Evolutionary conservation across 2,888 invertebrate species (phyloP).

Genomic region (Cylindroiulus punctatus): DNA sequence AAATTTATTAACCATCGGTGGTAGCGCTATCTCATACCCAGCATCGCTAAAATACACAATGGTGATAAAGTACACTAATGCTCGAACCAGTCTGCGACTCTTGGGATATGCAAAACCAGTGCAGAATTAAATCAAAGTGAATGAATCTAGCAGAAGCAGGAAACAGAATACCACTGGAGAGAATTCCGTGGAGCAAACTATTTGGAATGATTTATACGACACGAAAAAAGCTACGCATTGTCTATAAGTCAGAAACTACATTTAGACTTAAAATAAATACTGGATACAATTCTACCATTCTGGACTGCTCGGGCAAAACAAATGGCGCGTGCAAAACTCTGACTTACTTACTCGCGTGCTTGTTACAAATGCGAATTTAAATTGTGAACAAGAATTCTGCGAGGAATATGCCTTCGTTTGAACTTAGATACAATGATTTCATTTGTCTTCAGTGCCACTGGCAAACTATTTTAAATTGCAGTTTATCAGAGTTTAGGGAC

Average conservation of each 20-base stretch:
- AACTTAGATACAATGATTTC: neutral
- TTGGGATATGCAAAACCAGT: neutral
- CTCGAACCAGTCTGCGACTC: neutral
- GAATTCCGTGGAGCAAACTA: neutral
- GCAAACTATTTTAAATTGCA: neutral
- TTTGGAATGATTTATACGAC: neutral
- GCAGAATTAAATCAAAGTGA: neutral
- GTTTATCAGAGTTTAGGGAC: neutral
- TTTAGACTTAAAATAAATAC: neutral
- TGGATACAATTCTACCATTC: neutral
- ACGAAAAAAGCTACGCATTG: neutral
- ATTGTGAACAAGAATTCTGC: neutral
- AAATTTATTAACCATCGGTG: no score
- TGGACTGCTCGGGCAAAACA: neutral
- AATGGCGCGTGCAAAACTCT: neutral
- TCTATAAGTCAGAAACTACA: neutral
- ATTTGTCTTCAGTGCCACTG: neutral
- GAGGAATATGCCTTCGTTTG: neutral
- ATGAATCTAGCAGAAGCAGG: neutral
- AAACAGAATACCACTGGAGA: neutral
- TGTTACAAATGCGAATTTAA: neutral
- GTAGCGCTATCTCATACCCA: no score
- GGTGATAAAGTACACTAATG: neutral
- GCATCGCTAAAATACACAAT: no score
- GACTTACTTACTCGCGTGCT: neutral